phyloP scores from a whole-genome alignment of 2,888 invertebrate species.

The Eudasyphora cyanicolor region DNA sequence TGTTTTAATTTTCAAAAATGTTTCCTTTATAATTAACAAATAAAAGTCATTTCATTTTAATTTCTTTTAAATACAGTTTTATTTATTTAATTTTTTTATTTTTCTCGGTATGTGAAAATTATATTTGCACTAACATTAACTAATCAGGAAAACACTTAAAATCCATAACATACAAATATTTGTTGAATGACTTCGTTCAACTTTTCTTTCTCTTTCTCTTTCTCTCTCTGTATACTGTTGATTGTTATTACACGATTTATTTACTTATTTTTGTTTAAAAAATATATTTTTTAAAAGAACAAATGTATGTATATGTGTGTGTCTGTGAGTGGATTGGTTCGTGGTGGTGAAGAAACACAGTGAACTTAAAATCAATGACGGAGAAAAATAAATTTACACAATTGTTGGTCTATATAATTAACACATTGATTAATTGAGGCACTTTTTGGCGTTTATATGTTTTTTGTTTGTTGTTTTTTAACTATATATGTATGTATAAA shows the following conservation, averaged over 20 bases:
- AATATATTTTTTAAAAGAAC: neutral
- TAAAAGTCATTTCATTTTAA: neutral
- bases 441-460: constrained; percentile 76
- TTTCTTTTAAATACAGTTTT: constrained; percentile 19
- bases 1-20: too few species aligned
- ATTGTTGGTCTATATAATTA: constrained; percentile 48
- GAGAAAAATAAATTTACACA: constrained; percentile 41
- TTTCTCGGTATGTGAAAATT: constrained; percentile 55
- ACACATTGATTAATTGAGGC: constrained; percentile 73
- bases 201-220: neutral
- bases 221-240: constrained; percentile 38
- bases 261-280: constrained; percentile 35
- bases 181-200: constrained; percentile 1
- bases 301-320: neutral
- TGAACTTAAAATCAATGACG: constrained; percentile 2
- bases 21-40: too few species aligned
- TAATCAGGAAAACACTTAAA: constrained; percentile 63
- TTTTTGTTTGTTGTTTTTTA: constrained; percentile 27
- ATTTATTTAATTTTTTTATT: constrained; percentile 38
- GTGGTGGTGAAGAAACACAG: neutral
- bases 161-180: constrained; percentile 52
- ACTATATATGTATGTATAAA: constrained; percentile 39
- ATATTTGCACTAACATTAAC: constrained; percentile 66
- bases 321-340: neutral
- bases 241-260: constrained; percentile 42